Evolutionary conservation across 2,113 vertebrate species (phyloP), one percentile per base, ranked within the genome.

Genomic region (Eurypyga helias): DNA sequence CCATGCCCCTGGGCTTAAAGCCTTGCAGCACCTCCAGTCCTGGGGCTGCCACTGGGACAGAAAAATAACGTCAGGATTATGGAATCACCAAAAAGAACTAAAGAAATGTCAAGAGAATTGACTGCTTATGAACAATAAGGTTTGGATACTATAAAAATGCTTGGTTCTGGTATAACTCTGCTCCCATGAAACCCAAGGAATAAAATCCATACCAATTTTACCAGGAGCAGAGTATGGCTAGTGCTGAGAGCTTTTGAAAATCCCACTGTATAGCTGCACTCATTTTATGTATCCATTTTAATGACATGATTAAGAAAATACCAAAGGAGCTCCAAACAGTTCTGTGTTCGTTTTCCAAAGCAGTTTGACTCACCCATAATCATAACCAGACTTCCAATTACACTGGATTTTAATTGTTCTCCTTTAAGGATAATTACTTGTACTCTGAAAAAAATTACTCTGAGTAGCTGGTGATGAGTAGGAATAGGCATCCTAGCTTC

Each of bases 261-360:
- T 87, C 94, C 81, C 92, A 79, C 89, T 92, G 14, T 85, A 91
- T 84, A 87, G 92, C 92, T 96, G 72, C 83, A 58, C 87, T 79
- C 96, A 46, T 82, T 93, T 83, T 33, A 81, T 88, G 84, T 43
- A 91, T 64, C 91, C 93, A 61, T 62, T 93, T 93, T 90, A 96
- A 94, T 87, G 85, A 93, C 90, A 94, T 86, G 92, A 93, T 96
- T 96, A 95, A 96, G 70, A 93, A 96, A 95, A 97, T 90, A 87
- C 90, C 96, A 87, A 36, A 93, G 82, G 81, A 93, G 90, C 84
- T 89, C 96, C 89, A 93, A 96, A 96, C 70, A 96, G 78, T 66
- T 81, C 97, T 96, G 84, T 97, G 92, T 96, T 97, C 96, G 0
- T 96, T 95, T 93, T 96, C 93, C 96, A 95, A 92, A 94, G 64